Evolutionary conservation across 2,797 vertebrate genomes (phyloP).

Genomic region (Acrossocheilus fasciatus): DNA sequence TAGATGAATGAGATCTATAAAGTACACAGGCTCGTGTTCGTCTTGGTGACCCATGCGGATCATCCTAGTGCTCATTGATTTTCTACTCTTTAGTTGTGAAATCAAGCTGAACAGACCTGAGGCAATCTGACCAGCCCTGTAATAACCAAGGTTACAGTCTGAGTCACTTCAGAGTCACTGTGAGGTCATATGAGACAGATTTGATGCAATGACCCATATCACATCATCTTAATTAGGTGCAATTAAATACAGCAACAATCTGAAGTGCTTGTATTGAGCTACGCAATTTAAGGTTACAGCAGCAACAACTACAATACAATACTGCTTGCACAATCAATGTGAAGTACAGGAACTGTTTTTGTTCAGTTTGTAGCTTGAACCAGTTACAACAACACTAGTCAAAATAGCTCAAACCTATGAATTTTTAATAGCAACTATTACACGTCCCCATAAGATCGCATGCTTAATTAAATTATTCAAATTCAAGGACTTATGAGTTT

Average conservation of each 20-base stretch:
- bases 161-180: constrained; percentile 10
- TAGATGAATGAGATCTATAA: constrained; percentile 32
- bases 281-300: neutral
- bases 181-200: constrained; percentile 17
- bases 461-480: constrained; percentile 9
- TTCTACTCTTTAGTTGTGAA: constrained; percentile 42
- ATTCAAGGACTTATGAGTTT: neutral
- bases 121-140: constrained; percentile 19
- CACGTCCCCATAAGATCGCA: neutral
- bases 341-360: neutral
- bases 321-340: neutral
- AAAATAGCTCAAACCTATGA: neutral
- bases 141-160: constrained; percentile 12
- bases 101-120: constrained; percentile 30
- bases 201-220: constrained; percentile 9
- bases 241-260: constrained; percentile 32
- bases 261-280: neutral
- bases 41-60: constrained; percentile 30
- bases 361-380: neutral
- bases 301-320: neutral
- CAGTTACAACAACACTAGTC: neutral
- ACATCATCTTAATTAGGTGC: constrained; percentile 2
- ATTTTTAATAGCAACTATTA: neutral
- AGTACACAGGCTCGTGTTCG: neutral
- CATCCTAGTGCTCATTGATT: constrained; percentile 51